Base-by-base conservation (phyloP, 1,140 invertebrate species). In the Macrotrachela quadricornifera region DNA sequence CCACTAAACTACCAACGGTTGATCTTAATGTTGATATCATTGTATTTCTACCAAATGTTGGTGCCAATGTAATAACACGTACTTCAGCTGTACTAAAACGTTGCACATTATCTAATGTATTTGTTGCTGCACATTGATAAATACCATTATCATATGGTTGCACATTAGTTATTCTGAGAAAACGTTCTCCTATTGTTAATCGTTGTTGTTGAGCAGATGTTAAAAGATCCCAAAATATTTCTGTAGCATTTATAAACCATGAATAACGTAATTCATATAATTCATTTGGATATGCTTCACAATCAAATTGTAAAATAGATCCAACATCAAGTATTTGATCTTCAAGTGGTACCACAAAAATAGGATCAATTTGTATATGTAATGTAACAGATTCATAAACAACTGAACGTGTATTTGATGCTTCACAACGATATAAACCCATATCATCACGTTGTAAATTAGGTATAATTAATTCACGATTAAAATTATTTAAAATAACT, bases 71-170 rank as follows among this genome's bases (percentile, higher is more conserved):
- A 38, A 71, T 54, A 4, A 95, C 82, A 63, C 85, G 71, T 4
- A 95, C 69, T 61, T 95, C 85, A 1, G 80, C 87, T 12, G 85
- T 84, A 0, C 84, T 86, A 66, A 81, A 90, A 36, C 75, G 77
- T 0, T 79, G 78, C 17, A 49, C 46, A 4, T 44, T 46, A 61
- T 84, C 87, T 9, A 91, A 71, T 51, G 85, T 80, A 75, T 95
- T 96, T 56, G 71, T 77, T 0, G 87, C 88, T 61, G 78, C 74
- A 67, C 91, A 96, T 61, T 94, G 87, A 68, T 86, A 95, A 83
- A 92, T 91, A n/a, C 81, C 88, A 54, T 80, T 77, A 72, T 96
- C 88, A 18, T 60, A 76, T 73, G 56, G 80, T 77, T 51, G 78
- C 74, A 65, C 83, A 76, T 15, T 88, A 4, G 21, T 2, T 4